Base-by-base conservation (phyloP, 2,888 invertebrate genomes). In the Mylabris sibirica region DNA sequence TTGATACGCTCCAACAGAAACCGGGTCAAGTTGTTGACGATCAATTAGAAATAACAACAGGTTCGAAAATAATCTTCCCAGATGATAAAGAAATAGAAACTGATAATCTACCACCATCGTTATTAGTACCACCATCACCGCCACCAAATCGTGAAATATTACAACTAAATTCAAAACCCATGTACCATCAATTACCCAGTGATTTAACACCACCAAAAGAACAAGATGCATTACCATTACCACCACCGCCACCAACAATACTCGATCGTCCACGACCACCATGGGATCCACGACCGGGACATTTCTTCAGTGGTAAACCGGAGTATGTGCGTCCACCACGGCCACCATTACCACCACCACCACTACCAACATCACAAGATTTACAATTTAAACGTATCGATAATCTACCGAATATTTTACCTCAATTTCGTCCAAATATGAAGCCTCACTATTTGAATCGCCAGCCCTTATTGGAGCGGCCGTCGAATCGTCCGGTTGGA, bases 401-500 rank as follows among this genome's bases (percentile, higher is more conserved):
- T 73, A 82, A 78, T 66, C 78, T 90, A 59, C 92, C 92, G 0
- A 92, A 92, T 76, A 92, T 92, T 76, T 80, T 92, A 26, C 92
- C 92, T 0, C 92, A 92, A 77, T 92, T 92, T 75, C 86, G 92
- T 38, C 92, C 92, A 0, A 91, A 91, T 75, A 89, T 89, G 1
- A 89, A 90, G 76, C 83, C 72, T 8, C 76, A 78, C 35, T 78
- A 78, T 62, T 72, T 83, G 49, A 78, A 81, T 63, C 72, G 85
- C 30, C 85, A 85, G 74, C 85, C 85, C 12, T 75, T 85, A 38
- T 69, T 85, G 59, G 85, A 85, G 53, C 75, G 85, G 62, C 85
- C 85, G n/a, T 83, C 83, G 3, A 85, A 85, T 70, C 77, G 84
- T 68, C 85, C 85, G 3, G 78, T 85, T 64, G 84, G 81, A 2